These are phyloP conservation scores for Hartigia nigra DNA, from an alignment of 2,888 invertebrate species.

Conservation along the genomic window DNA sequence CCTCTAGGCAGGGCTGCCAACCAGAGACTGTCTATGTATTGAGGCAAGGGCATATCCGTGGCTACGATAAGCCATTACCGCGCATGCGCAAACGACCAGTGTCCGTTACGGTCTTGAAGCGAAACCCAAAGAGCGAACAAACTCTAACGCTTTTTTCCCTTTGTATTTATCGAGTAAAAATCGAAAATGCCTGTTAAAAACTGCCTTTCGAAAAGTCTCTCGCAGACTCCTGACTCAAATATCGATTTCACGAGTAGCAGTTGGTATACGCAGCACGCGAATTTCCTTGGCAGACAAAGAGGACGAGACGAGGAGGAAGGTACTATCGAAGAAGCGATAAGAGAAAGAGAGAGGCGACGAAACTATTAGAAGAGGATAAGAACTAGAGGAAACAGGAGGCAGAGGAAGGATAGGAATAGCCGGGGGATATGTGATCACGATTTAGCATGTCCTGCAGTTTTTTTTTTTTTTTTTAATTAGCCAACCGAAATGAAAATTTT, in stretches of 20 bases:
- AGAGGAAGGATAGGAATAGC: constrained; percentile 11
- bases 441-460: constrained; percentile 37
- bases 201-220: not conserved
- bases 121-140: not conserved
- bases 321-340: constrained; percentile 23
- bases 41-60: constrained; percentile 40
- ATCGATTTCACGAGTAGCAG: not conserved
- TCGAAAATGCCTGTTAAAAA: not conserved
- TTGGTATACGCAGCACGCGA: not conserved
- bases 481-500: not conserved
- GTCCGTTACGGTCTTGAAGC: not conserved
- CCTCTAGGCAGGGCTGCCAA: not conserved
- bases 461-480: no score
- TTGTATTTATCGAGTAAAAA: not conserved
- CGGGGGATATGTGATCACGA: constrained; percentile 35
- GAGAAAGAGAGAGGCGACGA: constrained; percentile 17
- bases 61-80: not conserved
- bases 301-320: constrained; percentile 5
- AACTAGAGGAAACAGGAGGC: constrained; percentile 6
- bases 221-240: not conserved
- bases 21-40: not conserved
- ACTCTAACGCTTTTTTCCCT: not conserved
- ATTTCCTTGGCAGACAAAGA: not conserved
- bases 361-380: constrained; percentile 1
- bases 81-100: constrained; percentile 19